Evolutionary conservation across 1,140 invertebrate genomes (phyloP).

Genomic region (Planococcus citri): DNA sequence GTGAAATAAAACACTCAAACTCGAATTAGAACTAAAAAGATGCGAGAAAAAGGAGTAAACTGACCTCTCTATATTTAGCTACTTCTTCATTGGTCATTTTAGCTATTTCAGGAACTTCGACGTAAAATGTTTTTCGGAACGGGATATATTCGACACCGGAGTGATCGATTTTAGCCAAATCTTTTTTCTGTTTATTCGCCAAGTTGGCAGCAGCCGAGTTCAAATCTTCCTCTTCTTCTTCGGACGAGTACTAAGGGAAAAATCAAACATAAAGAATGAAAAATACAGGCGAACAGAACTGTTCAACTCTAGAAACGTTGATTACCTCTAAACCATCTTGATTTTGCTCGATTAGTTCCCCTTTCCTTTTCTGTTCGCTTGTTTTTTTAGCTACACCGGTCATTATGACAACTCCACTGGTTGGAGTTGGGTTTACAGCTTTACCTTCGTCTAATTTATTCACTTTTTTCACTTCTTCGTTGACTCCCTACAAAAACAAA

Average conservation of each 20-base stretch:
- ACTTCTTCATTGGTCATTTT: slow-evolving; percentile 85
- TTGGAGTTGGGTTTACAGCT: slow-evolving; percentile 23
- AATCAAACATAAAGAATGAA: neutral
- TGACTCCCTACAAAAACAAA: slow-evolving; percentile 43
- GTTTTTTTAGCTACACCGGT: slow-evolving; percentile 88
- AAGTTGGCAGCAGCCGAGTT: slow-evolving; percentile 80
- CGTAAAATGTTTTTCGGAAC: slow-evolving; percentile 94
- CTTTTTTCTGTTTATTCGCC: slow-evolving; percentile 77
- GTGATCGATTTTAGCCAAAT: slow-evolving; percentile 81
- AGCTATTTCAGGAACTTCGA: slow-evolving; percentile 81
- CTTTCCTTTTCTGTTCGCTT: slow-evolving; percentile 57
- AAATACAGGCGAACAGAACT: neutral
- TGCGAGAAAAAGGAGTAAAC: neutral
- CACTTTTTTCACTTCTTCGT: slow-evolving; percentile 82
- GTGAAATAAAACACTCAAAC: slow-evolving; percentile 21
- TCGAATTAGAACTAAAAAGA: neutral
- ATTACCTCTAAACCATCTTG: slow-evolving; percentile 79
- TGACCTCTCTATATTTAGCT: slow-evolving; percentile 57
- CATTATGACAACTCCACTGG: slow-evolving; percentile 58
- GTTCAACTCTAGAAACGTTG: slow-evolving; percentile 8
- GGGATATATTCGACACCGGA: slow-evolving; percentile 66
- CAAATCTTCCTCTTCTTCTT: slow-evolving; percentile 90
- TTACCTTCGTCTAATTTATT: slow-evolving; percentile 51
- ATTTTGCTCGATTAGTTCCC: slow-evolving; percentile 94
- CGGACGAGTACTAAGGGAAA: slow-evolving; percentile 68